Evolutionary conservation across 2,797 vertebrate genomes (phyloP).

Genomic region (Rhinella marina): DNA sequence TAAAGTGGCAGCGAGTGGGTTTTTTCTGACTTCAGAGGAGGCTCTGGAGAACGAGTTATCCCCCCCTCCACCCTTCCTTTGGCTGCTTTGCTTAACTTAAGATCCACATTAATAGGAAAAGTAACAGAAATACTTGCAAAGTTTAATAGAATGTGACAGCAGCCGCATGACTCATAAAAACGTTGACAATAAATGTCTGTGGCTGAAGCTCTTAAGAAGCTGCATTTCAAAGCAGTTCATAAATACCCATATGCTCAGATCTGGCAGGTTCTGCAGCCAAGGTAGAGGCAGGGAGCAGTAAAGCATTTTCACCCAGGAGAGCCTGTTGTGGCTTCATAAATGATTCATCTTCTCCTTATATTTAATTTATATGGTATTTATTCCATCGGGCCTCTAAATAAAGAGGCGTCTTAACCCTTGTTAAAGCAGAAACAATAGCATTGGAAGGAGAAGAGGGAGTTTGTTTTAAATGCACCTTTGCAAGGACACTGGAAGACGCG

Average conservation of each 20-base stretch:
- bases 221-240: slow-evolving; percentile 61
- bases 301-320: slow-evolving; percentile 59
- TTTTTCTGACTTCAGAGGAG: slow-evolving; percentile 16
- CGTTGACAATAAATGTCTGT: slow-evolving; percentile 59
- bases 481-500: slow-evolving; percentile 39
- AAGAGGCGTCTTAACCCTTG: slow-evolving; percentile 56
- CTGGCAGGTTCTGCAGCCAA: slow-evolving; percentile 60
- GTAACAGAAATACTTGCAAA: slow-evolving; percentile 61
- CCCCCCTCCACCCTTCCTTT: not conserved
- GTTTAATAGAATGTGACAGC: slow-evolving; percentile 62
- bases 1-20: slow-evolving; percentile 32
- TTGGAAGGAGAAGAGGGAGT: not conserved
- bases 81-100: slow-evolving; percentile 50
- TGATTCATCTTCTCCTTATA: slow-evolving; percentile 58
- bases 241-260: slow-evolving; percentile 62
- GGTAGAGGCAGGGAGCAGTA: slow-evolving; percentile 59
- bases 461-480: slow-evolving; percentile 35
- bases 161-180: slow-evolving; percentile 62
- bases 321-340: slow-evolving; percentile 60
- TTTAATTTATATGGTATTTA: slow-evolving; percentile 62
- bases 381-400: slow-evolving; percentile 61
- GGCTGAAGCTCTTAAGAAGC: slow-evolving; percentile 60
- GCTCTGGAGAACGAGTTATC: slow-evolving; percentile 23
- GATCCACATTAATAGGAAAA: slow-evolving; percentile 58
- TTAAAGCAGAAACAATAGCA: slow-evolving; percentile 49